Evolutionary conservation across 2,888 invertebrate genomes (phyloP).

Genomic region (Diplazon laetatorius): DNA sequence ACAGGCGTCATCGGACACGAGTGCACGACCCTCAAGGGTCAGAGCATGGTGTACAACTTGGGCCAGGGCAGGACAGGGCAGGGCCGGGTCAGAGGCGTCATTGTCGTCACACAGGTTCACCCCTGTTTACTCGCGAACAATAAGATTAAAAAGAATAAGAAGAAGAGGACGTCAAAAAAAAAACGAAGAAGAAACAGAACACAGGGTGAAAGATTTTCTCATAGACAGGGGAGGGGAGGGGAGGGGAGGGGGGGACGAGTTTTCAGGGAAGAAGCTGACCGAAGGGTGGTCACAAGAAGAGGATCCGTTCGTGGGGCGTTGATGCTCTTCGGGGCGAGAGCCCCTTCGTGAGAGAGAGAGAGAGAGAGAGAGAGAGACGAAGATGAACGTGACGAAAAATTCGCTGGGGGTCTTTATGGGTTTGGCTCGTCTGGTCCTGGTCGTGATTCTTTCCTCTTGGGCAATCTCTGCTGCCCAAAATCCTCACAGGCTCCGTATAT

Average conservation of each 20-base stretch:
- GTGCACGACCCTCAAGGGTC: slow-evolving; percentile 44
- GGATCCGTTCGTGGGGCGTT: slow-evolving; percentile 69
- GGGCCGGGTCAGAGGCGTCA: slow-evolving; percentile 69
- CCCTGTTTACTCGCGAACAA: slow-evolving; percentile 78
- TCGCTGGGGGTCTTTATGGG: slow-evolving; percentile 80
- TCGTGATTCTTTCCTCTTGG: slow-evolving; percentile 65
- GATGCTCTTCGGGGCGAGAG: slow-evolving; percentile 17
- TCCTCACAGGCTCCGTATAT: too few species aligned
- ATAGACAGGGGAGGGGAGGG: slow-evolving; percentile 63
- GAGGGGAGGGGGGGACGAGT: slow-evolving; percentile 61
- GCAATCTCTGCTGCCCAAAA: too few species aligned
- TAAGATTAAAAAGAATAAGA: slow-evolving; percentile 59
- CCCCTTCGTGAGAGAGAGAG: slow-evolving; percentile 47
- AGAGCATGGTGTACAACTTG: slow-evolving; percentile 55
- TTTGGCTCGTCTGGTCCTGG: slow-evolving; percentile 79
- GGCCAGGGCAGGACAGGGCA: slow-evolving; percentile 13
- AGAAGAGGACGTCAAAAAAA: slow-evolving; percentile 17
- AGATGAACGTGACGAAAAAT: too few species aligned
- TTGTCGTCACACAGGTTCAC: slow-evolving; percentile 80
- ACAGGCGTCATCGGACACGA: slow-evolving; percentile 8
- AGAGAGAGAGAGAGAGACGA: slow-evolving; percentile 61
- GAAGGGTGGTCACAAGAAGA: slow-evolving; percentile 67
- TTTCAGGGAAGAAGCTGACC: slow-evolving; percentile 60
- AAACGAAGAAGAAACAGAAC: neutral
- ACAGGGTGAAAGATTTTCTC: slow-evolving; percentile 55